A percentile compares a stretch with the other conserved stretches of the same genome.
Evolutionary conservation across 2,888 invertebrate species (phyloP).

Genomic region (Polylopha cassiicola): DNA sequence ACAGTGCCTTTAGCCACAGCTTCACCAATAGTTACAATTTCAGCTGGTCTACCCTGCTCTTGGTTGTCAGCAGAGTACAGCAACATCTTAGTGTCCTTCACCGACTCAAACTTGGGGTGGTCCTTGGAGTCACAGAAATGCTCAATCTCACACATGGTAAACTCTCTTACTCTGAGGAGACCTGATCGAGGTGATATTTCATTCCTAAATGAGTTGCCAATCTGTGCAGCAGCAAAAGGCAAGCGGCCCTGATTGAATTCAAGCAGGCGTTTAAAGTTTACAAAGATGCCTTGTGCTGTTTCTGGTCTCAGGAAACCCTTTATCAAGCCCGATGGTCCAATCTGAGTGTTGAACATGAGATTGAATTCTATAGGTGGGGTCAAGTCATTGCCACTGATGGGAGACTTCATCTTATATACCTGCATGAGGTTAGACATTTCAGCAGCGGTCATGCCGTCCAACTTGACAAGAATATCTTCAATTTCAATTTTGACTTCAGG

Average conservation of each 20-base stretch:
- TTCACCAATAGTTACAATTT: conserved; percentile 86
- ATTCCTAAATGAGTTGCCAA: conserved; percentile 98
- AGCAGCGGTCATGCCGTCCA: conserved; percentile 94
- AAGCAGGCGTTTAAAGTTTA: conserved; percentile 97
- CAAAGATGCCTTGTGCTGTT: conserved; percentile 99
- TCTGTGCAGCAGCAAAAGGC: conserved; percentile 99
- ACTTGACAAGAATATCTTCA: conserved; percentile 85
- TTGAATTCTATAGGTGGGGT: conserved; percentile 98
- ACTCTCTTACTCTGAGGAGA: conserved; percentile 95
- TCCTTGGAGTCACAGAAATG: conserved; percentile 98
- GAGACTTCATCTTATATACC: conserved; percentile 95
- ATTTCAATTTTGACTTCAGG: conserved; percentile 84
- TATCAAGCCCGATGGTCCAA: conserved; percentile 96
- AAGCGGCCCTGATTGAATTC: conserved; percentile 98
- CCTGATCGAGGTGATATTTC: conserved; percentile 99
- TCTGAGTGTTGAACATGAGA: conserved; percentile 98
- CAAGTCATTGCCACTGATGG: conserved; percentile 95
- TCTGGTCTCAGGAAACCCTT: conserved; percentile 98
- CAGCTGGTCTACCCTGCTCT: conserved; percentile 96
- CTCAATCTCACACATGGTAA: conserved; percentile 99
- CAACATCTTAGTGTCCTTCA: conserved; percentile 85
- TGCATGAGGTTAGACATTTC: conserved; percentile 92
- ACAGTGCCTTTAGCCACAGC: conserved; percentile 92
- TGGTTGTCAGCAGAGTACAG: conserved; percentile 98
- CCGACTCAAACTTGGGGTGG: conserved; percentile 91